These are phyloP conservation scores for Petrocephalus sullivani DNA, from an alignment of 2,797 vertebrate genomes.

Conservation along the genomic window DNA sequence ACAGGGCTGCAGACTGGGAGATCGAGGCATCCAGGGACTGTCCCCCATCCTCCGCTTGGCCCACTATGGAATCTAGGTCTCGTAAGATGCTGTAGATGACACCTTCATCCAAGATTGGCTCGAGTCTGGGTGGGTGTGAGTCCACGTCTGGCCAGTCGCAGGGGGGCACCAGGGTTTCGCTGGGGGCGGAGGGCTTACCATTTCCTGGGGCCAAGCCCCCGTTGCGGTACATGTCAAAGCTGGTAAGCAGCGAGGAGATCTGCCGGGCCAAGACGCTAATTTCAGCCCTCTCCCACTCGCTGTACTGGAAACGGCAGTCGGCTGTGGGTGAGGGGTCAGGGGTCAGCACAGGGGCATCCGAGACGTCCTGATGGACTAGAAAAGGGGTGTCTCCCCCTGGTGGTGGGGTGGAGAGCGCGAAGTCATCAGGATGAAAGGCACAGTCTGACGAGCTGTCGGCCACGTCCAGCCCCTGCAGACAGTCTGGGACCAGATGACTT, in stretches of 20 bases:
- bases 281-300: constrained; percentile 55
- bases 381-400: constrained; percentile 37
- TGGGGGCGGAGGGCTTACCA: not conserved
- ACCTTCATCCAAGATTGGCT: constrained; percentile 45
- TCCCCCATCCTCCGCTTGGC: constrained; percentile 16
- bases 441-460: constrained; percentile 41
- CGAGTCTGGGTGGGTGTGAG: constrained; percentile 20
- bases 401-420: constrained; percentile 36
- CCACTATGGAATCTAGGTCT: constrained; percentile 44
- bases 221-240: constrained; percentile 53
- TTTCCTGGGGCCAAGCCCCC: not conserved
- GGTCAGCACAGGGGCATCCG: constrained; percentile 34
- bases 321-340: constrained; percentile 41
- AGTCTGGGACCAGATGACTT: constrained; percentile 54
- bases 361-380: constrained; percentile 35
- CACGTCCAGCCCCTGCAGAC: constrained; percentile 33
- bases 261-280: constrained; percentile 70
- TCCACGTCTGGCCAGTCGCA: constrained; percentile 36
- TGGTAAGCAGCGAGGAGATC: constrained; percentile 71
- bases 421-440: constrained; percentile 51
- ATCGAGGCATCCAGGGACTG: constrained; percentile 10
- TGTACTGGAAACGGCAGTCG: constrained; percentile 38
- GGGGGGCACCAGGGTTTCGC: not conserved
- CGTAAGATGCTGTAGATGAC: constrained; percentile 57
- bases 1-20: not conserved